phyloP scores from a whole-genome alignment of 2,113 vertebrate genomes.

The Callopanchax toddi region DNA sequence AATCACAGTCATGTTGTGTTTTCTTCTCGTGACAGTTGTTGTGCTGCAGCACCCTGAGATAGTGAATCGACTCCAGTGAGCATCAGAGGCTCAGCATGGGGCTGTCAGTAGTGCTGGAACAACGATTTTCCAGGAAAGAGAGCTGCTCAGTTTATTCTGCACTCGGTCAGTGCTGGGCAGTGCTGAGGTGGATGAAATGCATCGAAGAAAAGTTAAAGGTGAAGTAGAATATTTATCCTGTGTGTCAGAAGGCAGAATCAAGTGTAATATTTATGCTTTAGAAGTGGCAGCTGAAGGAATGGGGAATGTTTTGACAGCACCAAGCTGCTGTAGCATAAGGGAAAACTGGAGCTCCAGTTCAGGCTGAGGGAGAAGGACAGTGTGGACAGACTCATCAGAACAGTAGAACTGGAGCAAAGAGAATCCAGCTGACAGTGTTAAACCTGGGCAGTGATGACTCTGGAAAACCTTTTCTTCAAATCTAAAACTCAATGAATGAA shows the following conservation, averaged over 20 bases:
- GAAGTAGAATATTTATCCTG: conserved; percentile 21
- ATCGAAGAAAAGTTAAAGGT: conserved; percentile 28
- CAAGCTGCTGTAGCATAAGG: conserved; percentile 16
- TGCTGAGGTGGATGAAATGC: not conserved
- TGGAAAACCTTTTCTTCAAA: too few species aligned
- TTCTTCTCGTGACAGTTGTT: conserved; percentile 24
- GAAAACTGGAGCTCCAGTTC: not conserved
- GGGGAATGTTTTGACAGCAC: conserved; percentile 27
- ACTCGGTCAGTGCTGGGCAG: not conserved
- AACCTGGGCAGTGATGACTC: too few species aligned
- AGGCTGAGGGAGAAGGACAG: conserved; percentile 3
- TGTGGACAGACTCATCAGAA: conserved; percentile 6
- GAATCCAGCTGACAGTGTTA: conserved; percentile 4
- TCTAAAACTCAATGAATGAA: too few species aligned
- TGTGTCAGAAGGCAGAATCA: conserved; percentile 39
- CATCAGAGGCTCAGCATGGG: conserved; percentile 5
- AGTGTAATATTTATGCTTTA: conserved; percentile 19
- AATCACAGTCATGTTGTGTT: conserved; percentile 30
- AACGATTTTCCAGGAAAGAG: conserved; percentile 11
- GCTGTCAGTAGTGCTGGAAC: conserved; percentile 21
- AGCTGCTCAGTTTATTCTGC: not conserved
- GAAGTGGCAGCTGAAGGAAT: not conserved
- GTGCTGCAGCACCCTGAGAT: conserved; percentile 13
- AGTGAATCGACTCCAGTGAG: conserved; percentile 5
- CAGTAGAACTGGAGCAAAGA: not conserved